These are phyloP conservation scores for Triops longicaudatus DNA, from an alignment of 1,140 invertebrate species.

Conservation along the genomic window DNA sequence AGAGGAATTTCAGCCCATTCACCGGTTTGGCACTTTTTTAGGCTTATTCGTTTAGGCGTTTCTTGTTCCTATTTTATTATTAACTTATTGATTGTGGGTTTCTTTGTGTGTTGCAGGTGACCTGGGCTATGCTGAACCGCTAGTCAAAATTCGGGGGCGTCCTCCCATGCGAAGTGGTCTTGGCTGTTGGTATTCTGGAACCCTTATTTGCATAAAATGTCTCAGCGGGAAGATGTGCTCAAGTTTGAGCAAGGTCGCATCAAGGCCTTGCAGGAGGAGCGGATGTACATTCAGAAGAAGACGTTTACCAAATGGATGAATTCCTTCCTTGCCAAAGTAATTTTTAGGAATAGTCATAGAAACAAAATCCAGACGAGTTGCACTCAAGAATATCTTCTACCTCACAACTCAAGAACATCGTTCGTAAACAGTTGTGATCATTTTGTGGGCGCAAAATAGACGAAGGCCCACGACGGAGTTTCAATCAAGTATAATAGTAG, in stretches of 20 bases:
- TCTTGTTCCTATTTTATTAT: background rate
- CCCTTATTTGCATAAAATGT: slow-evolving; percentile 48
- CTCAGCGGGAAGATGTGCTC: slow-evolving; percentile 76
- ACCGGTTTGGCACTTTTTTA: too few relatives aligned
- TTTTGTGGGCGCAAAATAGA: too few relatives aligned
- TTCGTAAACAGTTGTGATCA: too few relatives aligned
- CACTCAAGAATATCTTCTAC: too few relatives aligned
- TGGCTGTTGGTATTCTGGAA: background rate
- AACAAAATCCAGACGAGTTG: too few relatives aligned
- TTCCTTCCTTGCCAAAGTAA: slow-evolving; percentile 90
- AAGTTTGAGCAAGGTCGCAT: slow-evolving; percentile 96
- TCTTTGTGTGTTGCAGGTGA: background rate
- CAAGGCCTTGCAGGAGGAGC: slow-evolving; percentile 90
- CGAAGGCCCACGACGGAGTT: too few relatives aligned
- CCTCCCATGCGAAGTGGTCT: background rate
- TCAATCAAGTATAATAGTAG: too few relatives aligned
- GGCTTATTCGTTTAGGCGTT: too few relatives aligned
- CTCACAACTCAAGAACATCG: too few relatives aligned
- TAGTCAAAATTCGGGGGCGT: background rate
- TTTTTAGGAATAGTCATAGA: too few relatives aligned
- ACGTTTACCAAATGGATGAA: slow-evolving; percentile 99
- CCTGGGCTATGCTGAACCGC: slow-evolving; percentile 9
- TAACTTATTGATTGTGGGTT: background rate
- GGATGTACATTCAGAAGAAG: slow-evolving; percentile 97
- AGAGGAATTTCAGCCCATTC: too few relatives aligned